Percentiles rank a stretch among this genome's conserved stretches.
Evolutionary conservation across 2,797 vertebrate species (phyloP).

Genomic region (Sebastes iracundus): DNA sequence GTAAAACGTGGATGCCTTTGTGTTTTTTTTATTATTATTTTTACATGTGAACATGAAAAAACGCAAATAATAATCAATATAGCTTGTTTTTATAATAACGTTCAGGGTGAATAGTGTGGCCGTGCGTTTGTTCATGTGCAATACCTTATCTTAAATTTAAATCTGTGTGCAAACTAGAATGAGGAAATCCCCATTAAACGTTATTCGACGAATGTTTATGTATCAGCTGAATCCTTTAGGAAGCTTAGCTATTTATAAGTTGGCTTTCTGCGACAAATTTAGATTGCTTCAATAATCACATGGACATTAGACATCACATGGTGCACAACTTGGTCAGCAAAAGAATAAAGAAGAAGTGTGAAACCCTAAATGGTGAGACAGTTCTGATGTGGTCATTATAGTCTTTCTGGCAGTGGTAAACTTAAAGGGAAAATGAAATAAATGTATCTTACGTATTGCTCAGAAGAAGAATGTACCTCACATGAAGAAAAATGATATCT

Average conservation of each 20-base stretch:
- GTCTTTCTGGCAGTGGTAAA: not conserved
- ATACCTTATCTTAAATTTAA: not conserved
- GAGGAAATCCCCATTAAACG: not conserved
- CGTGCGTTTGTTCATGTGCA: not conserved
- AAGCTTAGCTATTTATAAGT: not conserved
- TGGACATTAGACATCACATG: not conserved
- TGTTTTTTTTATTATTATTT: not conserved
- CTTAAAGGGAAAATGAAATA: not conserved
- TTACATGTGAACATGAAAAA: not conserved
- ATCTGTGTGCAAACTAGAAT: not conserved
- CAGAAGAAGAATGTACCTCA: not conserved
- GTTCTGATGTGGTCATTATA: not conserved
- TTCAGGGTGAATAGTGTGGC: not conserved
- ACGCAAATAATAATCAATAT: not conserved
- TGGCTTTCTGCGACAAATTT: not conserved
- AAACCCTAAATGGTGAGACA: not conserved
- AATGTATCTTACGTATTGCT: not conserved
- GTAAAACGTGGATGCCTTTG: not conserved
- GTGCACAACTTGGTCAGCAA: conserved; percentile 3
- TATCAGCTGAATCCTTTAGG: not conserved
- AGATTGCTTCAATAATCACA: not conserved
- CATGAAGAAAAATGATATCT: not conserved
- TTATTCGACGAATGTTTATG: not conserved
- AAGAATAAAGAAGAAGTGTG: conserved; percentile 2
- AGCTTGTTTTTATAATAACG: not conserved